Base-by-base conservation (phyloP, 2,113 vertebrate species). In the Trematocara variabile region DNA sequence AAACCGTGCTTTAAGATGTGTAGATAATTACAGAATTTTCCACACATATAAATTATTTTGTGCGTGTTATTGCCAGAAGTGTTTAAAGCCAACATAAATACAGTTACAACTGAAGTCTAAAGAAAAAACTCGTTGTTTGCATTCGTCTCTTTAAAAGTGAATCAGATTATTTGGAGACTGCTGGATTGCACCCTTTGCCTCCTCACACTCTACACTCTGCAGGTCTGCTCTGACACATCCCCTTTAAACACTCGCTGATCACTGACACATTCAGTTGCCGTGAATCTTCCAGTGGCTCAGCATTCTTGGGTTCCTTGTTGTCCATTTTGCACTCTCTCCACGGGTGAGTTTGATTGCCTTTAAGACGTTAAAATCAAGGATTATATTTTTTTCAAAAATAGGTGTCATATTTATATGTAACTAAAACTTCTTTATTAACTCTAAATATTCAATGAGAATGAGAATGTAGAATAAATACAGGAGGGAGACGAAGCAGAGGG, bases 381-480 rank as follows among this genome's bases (percentile, higher is more conserved):
- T 0, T 73, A 0, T 8, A 70, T 70, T 70, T 25, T 44, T 44
- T 70, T 22, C 4, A 34, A 65, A 65, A 22, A 41, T 1, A 44
- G 6, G 41, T 10, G 41, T 0, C 16, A 73, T 73, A 0, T 73
- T 46, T 0, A 16, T 48, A 3, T 48, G 13, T 48, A 18, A 1
- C 41, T 11, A 0, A 46, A 25, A 46, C 41, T 46, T 46, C 20
- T 46, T 28, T 30, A 30, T 44, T 41, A 44, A 44, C 5, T 25
- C 20, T 44, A 44, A 44, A 44, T 14, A 41, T 73, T 46, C 9
- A 46, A 75, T 48, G 22, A 28, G 20, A 54, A 12, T 12, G 5
- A 28, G 14, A 48, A 48, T 5, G 41, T 1, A 7, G 9, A 48
- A 30, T 1, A 48, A 28, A 0, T 30, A 5, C 41, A 73, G 22